Percentiles rank a stretch among this genome's conserved stretches.
Evolutionary conservation across 2,888 invertebrate species (phyloP).

Genomic region (Drosophila meridiana): DNA sequence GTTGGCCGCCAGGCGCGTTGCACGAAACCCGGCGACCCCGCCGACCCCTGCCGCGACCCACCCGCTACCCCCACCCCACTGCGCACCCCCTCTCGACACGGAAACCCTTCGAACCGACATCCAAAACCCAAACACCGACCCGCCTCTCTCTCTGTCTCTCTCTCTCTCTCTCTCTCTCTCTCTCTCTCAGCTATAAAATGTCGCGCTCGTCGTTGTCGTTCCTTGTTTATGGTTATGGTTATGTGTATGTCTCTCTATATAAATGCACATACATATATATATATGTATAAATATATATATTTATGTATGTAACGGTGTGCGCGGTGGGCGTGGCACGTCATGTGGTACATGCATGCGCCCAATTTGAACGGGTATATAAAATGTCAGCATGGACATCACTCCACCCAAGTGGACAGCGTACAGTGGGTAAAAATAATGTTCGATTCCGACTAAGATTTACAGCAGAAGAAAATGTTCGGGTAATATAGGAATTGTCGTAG

Average conservation of each 20-base stretch:
- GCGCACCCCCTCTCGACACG: background rate
- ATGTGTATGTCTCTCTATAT: slow-evolving; percentile 35
- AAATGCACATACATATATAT: too few species aligned
- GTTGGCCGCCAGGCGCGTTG: slow-evolving; percentile 35
- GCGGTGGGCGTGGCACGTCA: slow-evolving; percentile 53
- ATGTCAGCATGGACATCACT: slow-evolving; percentile 48
- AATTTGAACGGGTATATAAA: slow-evolving; percentile 62
- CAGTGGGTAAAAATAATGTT: slow-evolving; percentile 21
- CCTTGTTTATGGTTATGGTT: slow-evolving; percentile 74
- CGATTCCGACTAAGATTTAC: too few species aligned
- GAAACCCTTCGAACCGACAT: slow-evolving; percentile 19
- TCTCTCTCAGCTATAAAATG: slow-evolving; percentile 65
- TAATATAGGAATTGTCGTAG: background rate
- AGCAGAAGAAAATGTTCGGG: background rate
- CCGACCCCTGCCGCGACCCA: background rate
- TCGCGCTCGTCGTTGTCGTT: slow-evolving; percentile 71
- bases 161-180: slow-evolving; percentile 27
- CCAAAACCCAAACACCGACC: slow-evolving; percentile 16
- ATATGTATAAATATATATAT: background rate
- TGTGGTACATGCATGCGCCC: slow-evolving; percentile 60
- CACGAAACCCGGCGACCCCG: slow-evolving; percentile 11
- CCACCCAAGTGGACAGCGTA: slow-evolving; percentile 19
- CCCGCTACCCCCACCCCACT: background rate
- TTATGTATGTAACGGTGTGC: slow-evolving; percentile 17
- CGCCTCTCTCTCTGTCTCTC: slow-evolving; percentile 21